Conservation (phyloP, 2,113 vertebrate species). For the Poeciliopsis retropinna region DNA sequence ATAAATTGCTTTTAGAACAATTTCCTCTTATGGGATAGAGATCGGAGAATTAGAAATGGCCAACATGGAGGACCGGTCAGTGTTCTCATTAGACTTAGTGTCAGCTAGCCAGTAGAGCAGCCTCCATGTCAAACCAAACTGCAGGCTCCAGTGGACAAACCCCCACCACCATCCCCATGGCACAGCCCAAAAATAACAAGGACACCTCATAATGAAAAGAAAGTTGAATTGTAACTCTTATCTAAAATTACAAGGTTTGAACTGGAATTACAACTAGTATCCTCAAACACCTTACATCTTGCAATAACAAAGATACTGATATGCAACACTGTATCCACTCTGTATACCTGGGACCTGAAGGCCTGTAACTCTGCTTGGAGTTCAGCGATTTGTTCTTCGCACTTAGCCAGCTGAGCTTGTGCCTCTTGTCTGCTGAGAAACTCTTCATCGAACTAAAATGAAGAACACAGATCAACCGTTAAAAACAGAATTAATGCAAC, state of each 20-base stretch:
- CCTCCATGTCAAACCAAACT: slow-evolving; percentile 54
- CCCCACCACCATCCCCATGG: neutral
- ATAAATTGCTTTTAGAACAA: slow-evolving; percentile 77
- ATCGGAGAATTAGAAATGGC: slow-evolving; percentile 72
- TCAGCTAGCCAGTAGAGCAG: slow-evolving; percentile 60
- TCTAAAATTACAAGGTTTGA: slow-evolving; percentile 9
- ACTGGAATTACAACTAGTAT: slow-evolving; percentile 17
- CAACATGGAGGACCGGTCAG: slow-evolving; percentile 62
- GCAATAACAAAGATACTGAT: neutral
- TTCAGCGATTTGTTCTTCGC: slow-evolving; percentile 87
- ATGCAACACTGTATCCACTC: neutral
- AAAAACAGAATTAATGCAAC: slow-evolving; percentile 9
- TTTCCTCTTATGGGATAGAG: slow-evolving; percentile 71
- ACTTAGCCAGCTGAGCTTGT: slow-evolving; percentile 87
- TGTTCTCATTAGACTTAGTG: slow-evolving; percentile 74
- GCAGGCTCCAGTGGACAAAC: slow-evolving; percentile 49
- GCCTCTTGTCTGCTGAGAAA: slow-evolving; percentile 91
- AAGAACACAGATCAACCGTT: slow-evolving; percentile 26
- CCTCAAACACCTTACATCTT: neutral
- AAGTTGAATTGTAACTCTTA: slow-evolving; percentile 17
- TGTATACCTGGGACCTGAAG: slow-evolving; percentile 88
- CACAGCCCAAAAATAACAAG: slow-evolving; percentile 33
- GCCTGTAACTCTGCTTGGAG: slow-evolving; percentile 89
- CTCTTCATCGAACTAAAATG: slow-evolving; percentile 91
- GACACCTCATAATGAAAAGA: slow-evolving; percentile 35